Evolutionary conservation across 2,113 vertebrate genomes (phyloP), one percentile per base, ranked within the genome.

Genomic region (Odontesthes bonariensis): DNA sequence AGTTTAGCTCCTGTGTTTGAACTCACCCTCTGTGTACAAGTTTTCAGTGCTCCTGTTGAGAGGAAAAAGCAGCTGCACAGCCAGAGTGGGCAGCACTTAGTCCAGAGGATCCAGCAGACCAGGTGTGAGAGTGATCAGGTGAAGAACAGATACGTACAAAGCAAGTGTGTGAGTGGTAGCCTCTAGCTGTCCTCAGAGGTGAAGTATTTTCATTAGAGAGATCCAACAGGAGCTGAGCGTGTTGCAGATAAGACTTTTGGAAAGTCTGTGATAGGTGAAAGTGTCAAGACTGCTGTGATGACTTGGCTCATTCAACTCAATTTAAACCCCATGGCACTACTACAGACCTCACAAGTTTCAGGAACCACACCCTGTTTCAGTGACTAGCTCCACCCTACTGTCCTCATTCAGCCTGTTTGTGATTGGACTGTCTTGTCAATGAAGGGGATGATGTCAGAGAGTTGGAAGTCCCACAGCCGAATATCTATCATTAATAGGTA

Each of bases 351-450:
- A 72, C 64, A 69, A 61, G 92, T 92, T 93, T 93, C 86, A 90
- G 78, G 58, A 27, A 88, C 90, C 91, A 93, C 90, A 93, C 91
- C 93, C 86, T 92, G 90, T 89, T 88, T 91, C 91, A 86, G 54
- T 66, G 71, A 60, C 44, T 64, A n/a, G 84, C 86, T 80, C 90
- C 90, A 77, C 93, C 94, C 77, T 63, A 73, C 52, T 56, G 31
- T 47, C 55, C 75, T 63, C 23, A 76, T 83, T 44, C 42, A 33
- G 70, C 49, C 55, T 55, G 69, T 61, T 64, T 83, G 73, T 82
- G 73, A 93, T 92, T 93, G 91, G 94, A 53, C 85, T 31, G 38
- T 53, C 62, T 52, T 67, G 57, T 86, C 75, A 75, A n/a, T 72
- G 46, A 84, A 73, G 47, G 73, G 55, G 57, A 82, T 56, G 52